These are phyloP conservation scores for Romanogobio albipinnatus DNA, from an alignment of 2,113 vertebrate species.

Conservation along the genomic window DNA sequence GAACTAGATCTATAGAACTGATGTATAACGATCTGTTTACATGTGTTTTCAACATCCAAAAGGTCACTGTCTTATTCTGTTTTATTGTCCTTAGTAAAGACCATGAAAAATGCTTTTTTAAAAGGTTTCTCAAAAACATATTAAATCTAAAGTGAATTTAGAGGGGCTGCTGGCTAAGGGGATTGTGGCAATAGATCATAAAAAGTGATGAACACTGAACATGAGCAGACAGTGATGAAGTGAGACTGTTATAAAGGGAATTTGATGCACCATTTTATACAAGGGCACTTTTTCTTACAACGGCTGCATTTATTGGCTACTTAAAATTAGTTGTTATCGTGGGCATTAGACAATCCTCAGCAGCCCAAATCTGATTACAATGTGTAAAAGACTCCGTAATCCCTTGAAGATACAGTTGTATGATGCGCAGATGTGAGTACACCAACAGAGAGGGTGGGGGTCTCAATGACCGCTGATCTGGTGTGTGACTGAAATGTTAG, in stretches of 20 bases:
- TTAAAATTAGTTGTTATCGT: neutral
- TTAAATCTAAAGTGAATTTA: conserved; percentile 17
- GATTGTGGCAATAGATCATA: neutral
- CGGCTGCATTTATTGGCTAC: conserved; percentile 10
- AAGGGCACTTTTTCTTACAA: neutral
- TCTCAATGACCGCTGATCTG: conserved; percentile 64
- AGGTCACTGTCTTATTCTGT: neutral
- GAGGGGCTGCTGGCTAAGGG: neutral
- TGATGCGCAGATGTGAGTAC: conserved; percentile 1
- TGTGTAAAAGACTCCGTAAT: neutral
- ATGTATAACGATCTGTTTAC: neutral
- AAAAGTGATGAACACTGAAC: conserved; percentile 8
- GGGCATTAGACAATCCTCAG: neutral
- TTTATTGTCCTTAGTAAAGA: conserved; percentile 3
- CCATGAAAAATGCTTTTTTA: neutral
- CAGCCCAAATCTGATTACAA: conserved; percentile 7
- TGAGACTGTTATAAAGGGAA: conserved; percentile 11
- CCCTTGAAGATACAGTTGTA: neutral
- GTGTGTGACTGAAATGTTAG: conserved; percentile 70
- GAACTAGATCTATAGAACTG: no score
- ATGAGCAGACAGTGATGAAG: conserved; percentile 15
- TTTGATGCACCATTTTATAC: neutral
- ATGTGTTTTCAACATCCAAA: neutral
- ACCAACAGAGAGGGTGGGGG: neutral
- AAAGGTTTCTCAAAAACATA: conserved; percentile 3